Conservation (phyloP, 2,888 invertebrate genomes). For the Plagodis pulveraria region DNA sequence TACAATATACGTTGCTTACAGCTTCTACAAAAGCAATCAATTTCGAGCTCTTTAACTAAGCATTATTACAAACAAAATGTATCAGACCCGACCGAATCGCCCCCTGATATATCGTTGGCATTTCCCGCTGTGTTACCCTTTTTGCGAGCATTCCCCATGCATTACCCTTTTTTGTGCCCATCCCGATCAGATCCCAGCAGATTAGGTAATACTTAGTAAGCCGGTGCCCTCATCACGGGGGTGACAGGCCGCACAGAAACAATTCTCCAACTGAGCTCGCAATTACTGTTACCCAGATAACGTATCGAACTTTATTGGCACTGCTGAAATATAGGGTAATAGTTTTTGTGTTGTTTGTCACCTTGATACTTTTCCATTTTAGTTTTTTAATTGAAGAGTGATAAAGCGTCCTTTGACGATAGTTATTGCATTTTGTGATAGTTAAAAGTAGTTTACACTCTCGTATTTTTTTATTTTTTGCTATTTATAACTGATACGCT, state of each 20-base stretch:
- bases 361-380: not conserved
- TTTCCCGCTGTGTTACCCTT: conserved; percentile 60
- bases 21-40: too few relatives aligned
- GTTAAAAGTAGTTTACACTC: too few relatives aligned
- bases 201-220: conserved; percentile 22
- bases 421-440: too few relatives aligned
- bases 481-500: too few relatives aligned
- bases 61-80: conserved; percentile 14
- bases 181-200: conserved; percentile 9
- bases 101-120: conserved; percentile 60
- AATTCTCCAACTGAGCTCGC: conserved; percentile 55
- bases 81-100: conserved; percentile 14
- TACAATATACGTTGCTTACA: too few relatives aligned
- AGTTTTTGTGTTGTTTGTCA: not conserved
- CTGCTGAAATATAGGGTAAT: conserved; percentile 7
- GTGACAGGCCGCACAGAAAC: conserved; percentile 63
- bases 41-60: conserved; percentile 1
- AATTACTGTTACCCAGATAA: conserved; percentile 58
- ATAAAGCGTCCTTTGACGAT: too few relatives aligned
- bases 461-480: too few relatives aligned
- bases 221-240: conserved; percentile 59
- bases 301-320: conserved; percentile 39
- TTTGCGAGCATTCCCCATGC: conserved; percentile 48
- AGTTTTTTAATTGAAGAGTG: not conserved
- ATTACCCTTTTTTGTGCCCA: conserved; percentile 22